Evolutionary conservation across 2,797 vertebrate genomes (phyloP).

Genomic region (Gymnothorax reevesii): DNA sequence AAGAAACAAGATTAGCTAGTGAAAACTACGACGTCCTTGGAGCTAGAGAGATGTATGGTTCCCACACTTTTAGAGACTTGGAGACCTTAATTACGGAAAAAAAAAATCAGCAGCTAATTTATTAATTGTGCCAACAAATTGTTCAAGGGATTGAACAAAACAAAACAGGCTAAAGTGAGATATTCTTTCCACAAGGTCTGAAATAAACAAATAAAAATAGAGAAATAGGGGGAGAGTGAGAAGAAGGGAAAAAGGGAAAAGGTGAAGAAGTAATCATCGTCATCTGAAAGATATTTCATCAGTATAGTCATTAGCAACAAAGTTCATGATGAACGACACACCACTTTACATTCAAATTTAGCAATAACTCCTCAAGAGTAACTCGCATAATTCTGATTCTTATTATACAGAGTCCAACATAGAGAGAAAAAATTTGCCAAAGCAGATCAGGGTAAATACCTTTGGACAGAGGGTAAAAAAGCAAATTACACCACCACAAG

Average conservation of each 20-base stretch:
- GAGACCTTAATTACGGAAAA: constrained; percentile 7
- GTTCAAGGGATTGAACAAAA: not conserved
- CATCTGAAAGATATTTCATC: not conserved
- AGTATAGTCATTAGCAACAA: not conserved
- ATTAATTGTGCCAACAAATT: not conserved
- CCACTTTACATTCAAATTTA: not conserved
- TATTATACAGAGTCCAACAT: not conserved
- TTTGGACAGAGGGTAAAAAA: not conserved
- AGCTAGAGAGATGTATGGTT: not conserved
- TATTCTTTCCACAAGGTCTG: not conserved
- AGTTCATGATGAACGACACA: not conserved
- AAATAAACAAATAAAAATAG: too few relatives aligned
- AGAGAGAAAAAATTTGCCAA: not conserved
- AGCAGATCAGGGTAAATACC: not conserved
- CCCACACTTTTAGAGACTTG: not conserved
- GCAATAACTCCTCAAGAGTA: not conserved
- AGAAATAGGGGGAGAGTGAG: too few relatives aligned
- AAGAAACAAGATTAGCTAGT: not conserved
- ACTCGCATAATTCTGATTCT: not conserved
- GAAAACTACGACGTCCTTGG: not conserved
- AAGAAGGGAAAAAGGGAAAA: too few relatives aligned
- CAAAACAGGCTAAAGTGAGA: not conserved
- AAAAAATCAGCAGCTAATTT: not conserved
- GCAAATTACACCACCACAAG: not conserved
- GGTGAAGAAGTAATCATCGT: too few relatives aligned